phyloP scores from a whole-genome alignment of 2,113 vertebrate genomes.

The Burhinus bistriatus region DNA sequence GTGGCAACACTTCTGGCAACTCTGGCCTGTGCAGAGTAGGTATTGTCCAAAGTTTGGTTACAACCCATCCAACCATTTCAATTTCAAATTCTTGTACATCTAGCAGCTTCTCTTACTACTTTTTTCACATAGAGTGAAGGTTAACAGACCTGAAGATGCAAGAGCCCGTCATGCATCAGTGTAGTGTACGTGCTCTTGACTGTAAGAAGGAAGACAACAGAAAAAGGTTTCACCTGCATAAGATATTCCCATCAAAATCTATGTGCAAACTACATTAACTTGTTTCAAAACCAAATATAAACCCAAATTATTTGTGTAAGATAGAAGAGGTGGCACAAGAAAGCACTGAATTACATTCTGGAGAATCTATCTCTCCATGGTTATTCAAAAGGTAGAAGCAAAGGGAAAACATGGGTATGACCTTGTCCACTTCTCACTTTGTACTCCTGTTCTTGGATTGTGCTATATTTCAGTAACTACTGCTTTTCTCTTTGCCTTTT shows the following conservation, averaged over 20 bases:
- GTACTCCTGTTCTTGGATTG: not conserved
- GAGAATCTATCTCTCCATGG: not conserved
- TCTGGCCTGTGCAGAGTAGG: not conserved
- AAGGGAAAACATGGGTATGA: not conserved
- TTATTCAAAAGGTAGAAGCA: not conserved
- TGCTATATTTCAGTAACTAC: not conserved
- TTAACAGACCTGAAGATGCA: not conserved
- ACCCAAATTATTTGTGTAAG: not conserved
- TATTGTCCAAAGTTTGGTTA: not conserved
- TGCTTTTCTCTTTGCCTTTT: not conserved
- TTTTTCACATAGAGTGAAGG: not conserved
- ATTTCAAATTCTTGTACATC: not conserved
- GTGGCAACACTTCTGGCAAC: not conserved
- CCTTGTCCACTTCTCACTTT: not conserved
- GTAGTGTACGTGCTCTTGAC: not conserved
- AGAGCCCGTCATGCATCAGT: not conserved
- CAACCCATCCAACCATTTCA: not conserved
- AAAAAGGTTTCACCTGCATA: not conserved
- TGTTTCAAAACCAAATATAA: not conserved
- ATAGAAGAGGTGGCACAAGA: not conserved
- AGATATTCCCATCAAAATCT: not conserved
- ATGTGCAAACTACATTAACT: not conserved
- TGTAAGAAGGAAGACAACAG: not conserved
- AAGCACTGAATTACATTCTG: not conserved
- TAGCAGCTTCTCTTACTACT: slow-evolving; percentile 16